Evolutionary conservation across 2,888 invertebrate genomes (phyloP), one percentile per base, ranked within the genome.

Genomic region (Nycteola revayana): DNA sequence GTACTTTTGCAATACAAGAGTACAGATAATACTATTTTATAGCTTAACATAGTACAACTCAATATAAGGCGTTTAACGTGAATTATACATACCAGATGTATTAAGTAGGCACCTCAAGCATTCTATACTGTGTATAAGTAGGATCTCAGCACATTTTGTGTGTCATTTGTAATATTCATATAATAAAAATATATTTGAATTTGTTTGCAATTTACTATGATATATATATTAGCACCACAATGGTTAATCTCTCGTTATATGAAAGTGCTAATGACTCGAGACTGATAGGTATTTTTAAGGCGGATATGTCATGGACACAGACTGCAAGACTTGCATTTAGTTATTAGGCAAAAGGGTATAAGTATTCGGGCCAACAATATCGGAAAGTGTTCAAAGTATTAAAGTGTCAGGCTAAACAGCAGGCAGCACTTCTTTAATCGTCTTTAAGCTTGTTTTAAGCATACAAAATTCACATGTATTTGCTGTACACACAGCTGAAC

Each of bases 101-200:
- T 37, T 38, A 42, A 55, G 59, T 51, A 66, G 59, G 45, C 59
- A 66, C 55, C 51, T 59, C 59, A 60, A 58, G 52, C 64, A 57
- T 52, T 50, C 59, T 44, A 24, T 45, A 35, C 17, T 47, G 49
- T 46, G 48, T 33, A 47, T 46, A 49, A 50, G 43, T 48, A 47
- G 36, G 63, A 65, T 59, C 68, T 66, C 66, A 63, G 64, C 51
- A 64, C 51, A 28, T 36, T 30, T 28, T 9, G 31, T 21, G 22
- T 33, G 21, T 25, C 24, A 18, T 27, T 34, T 32, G 23, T 30
- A 20, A 25, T 29, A 39, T 35, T 4, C 31, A 27, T 10, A 20
- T 21, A 29, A 30, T 30, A 41, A 36, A 39, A 45, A 38, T 36
- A 5, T 24, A 25, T 51, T 36, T 40, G 39, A 36, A 38, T 39